Evolutionary conservation across 2,888 invertebrate species (phyloP).

Genomic region (Cheilosia grossa): DNA sequence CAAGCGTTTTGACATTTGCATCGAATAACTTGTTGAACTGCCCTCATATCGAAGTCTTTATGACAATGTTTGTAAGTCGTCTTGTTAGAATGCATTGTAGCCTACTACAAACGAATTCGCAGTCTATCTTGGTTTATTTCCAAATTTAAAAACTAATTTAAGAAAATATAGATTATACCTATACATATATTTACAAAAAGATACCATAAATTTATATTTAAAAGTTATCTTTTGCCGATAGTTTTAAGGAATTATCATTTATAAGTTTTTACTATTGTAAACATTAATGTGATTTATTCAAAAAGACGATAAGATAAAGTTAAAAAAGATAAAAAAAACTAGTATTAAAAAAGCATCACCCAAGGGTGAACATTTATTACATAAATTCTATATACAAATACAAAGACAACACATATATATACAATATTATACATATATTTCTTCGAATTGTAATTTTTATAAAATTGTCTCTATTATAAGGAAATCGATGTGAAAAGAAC

Average conservation of each 20-base stretch:
- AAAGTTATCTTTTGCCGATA: slow-evolving; percentile 38
- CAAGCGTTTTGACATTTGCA: too few relatives aligned
- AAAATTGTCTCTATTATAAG: slow-evolving; percentile 1
- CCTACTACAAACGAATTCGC: slow-evolving; percentile 32
- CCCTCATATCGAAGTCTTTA: too few relatives aligned
- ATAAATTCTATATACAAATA: background rate
- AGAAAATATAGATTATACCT: background rate
- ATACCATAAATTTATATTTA: background rate
- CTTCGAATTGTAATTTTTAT: slow-evolving; percentile 29
- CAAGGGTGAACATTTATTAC: background rate
- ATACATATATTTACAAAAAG: slow-evolving; percentile 21
- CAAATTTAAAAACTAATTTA: background rate
- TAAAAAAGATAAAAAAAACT: background rate
- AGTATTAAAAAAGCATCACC: background rate
- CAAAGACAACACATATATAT: slow-evolving; percentile 1
- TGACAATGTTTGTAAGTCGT: too few relatives aligned
- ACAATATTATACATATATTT: slow-evolving; percentile 9
- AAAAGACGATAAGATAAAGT: slow-evolving; percentile 27
- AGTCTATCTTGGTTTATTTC: slow-evolving; percentile 1
- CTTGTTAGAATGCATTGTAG: background rate
- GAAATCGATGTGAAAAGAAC: background rate
- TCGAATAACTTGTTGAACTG: too few relatives aligned
- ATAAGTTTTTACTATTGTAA: slow-evolving; percentile 21
- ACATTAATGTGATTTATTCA: slow-evolving; percentile 63
- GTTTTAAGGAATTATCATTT: slow-evolving; percentile 44